A percentile compares a stretch with the other conserved stretches of the same genome.
Evolutionary conservation across 2,888 invertebrate species (phyloP).

Genomic region (Leptura quadrifasciata): DNA sequence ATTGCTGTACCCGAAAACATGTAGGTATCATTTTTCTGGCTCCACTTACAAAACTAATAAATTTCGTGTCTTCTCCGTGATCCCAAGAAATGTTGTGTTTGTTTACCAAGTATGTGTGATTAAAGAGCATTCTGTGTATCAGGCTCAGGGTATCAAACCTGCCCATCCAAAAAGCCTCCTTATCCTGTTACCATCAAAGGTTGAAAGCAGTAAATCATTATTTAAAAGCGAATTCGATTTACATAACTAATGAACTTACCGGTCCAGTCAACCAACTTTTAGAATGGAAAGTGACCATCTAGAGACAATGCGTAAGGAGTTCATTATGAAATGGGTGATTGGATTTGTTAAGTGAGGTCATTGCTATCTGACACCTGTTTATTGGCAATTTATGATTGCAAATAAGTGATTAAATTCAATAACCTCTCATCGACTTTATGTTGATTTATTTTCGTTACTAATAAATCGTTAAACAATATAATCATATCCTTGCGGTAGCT

Average conservation of each 20-base stretch:
- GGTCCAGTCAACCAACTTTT: conserved; percentile 58
- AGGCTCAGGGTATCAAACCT: conserved; percentile 50
- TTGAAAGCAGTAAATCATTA: conserved; percentile 68
- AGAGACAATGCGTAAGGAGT: conserved; percentile 39
- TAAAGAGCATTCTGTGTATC: conserved; percentile 47
- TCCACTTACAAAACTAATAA: conserved; percentile 13
- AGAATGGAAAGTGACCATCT: conserved; percentile 37
- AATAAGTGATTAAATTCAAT: conserved; percentile 53
- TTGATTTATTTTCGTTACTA: conserved; percentile 47
- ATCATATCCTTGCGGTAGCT: conserved; percentile 38
- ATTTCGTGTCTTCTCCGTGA: conserved; percentile 21
- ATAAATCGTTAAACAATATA: conserved; percentile 47
- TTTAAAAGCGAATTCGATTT: conserved; percentile 70
- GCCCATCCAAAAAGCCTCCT: conserved; percentile 54
- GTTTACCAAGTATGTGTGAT: conserved; percentile 50
- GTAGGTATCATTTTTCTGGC: conserved; percentile 16
- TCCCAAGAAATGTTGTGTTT: conserved; percentile 47
- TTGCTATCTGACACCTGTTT: conserved; percentile 56
- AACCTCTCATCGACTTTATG: conserved; percentile 46
- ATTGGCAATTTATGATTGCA: conserved; percentile 53
- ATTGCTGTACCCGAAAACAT: conserved; percentile 13
- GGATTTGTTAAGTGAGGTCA: conserved; percentile 45
- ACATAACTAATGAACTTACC: conserved; percentile 70
- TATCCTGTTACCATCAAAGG: conserved; percentile 62
- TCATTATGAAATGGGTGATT: conserved; percentile 41